Conservation (phyloP, 1,140 invertebrate species). For the Phthorimaea operculella region DNA sequence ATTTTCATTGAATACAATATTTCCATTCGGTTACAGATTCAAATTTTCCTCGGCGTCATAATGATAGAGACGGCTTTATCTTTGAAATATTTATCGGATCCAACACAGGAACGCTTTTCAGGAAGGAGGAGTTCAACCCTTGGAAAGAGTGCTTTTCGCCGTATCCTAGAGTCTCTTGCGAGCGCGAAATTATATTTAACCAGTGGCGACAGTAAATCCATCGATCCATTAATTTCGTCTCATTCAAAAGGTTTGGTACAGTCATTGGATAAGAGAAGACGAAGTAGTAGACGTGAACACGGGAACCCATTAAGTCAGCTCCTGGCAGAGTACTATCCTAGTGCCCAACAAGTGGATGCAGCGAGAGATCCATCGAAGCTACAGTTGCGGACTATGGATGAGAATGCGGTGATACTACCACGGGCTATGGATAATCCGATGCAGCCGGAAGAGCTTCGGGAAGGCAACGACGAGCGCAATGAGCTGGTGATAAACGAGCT, state of each 20-base stretch:
- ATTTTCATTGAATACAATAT: too few relatives aligned
- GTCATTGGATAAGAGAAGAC: too few relatives aligned
- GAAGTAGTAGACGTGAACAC: too few relatives aligned
- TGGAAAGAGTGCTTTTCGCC: neutral
- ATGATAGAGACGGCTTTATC: neutral
- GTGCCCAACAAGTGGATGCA: too few relatives aligned
- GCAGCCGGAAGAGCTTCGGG: neutral
- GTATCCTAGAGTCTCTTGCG: neutral
- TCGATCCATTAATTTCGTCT: neutral
- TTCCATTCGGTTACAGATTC: neutral
- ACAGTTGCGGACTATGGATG: too few relatives aligned
- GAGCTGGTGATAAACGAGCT: neutral
- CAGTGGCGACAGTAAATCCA: neutral
- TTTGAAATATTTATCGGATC: neutral
- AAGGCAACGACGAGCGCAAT: neutral
- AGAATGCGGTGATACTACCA: too few relatives aligned
- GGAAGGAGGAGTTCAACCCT: too few relatives aligned
- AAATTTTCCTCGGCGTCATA: neutral
- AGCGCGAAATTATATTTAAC: neutral
- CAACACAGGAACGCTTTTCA: too few relatives aligned
- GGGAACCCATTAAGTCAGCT: too few relatives aligned
- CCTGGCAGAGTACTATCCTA: too few relatives aligned
- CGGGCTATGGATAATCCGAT: too few relatives aligned
- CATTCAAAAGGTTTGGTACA: neutral
- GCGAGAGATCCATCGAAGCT: too few relatives aligned